Evolutionary conservation across 2,113 vertebrate species (phyloP).

Genomic region (Melanotaenia duboulayi): DNA sequence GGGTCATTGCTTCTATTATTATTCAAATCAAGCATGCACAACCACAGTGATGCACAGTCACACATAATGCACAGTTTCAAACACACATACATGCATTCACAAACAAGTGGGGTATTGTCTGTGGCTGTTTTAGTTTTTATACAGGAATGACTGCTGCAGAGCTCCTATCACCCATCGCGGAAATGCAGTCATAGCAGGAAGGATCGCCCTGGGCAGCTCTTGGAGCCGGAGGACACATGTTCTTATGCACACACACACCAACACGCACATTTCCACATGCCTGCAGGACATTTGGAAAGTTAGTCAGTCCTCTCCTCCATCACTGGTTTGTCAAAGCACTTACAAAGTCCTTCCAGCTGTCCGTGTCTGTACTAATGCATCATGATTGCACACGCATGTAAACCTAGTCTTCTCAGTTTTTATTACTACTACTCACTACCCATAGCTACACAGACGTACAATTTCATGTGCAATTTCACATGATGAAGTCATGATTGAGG

Average conservation of each 20-base stretch:
- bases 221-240: slow-evolving; percentile 36
- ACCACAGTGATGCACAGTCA: slow-evolving; percentile 13
- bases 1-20: slow-evolving; percentile 73
- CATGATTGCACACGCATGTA: slow-evolving; percentile 11
- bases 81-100: background rate
- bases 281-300: slow-evolving; percentile 43
- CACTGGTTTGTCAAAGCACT: slow-evolving; percentile 13
- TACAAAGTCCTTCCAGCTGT: slow-evolving; percentile 10
- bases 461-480: slow-evolving; percentile 27
- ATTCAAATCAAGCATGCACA: slow-evolving; percentile 66
- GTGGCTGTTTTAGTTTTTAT: slow-evolving; percentile 33
- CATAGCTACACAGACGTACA: slow-evolving; percentile 60
- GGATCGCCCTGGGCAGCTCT: slow-evolving; percentile 27
- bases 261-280: background rate
- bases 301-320: slow-evolving; percentile 24
- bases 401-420: background rate
- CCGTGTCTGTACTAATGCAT: background rate
- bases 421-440: slow-evolving; percentile 57
- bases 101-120: slow-evolving; percentile 34
- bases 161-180: slow-evolving; percentile 59
- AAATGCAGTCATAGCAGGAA: slow-evolving; percentile 65
- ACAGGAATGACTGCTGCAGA: slow-evolving; percentile 63
- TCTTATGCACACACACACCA: background rate
- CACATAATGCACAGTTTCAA: background rate
- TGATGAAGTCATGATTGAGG: slow-evolving; percentile 30